A percentile compares a stretch with the other conserved stretches of the same genome.
These are phyloP conservation scores for Ctenicera cuprea DNA, from an alignment of 2,888 invertebrate species.

Conservation along the genomic window DNA sequence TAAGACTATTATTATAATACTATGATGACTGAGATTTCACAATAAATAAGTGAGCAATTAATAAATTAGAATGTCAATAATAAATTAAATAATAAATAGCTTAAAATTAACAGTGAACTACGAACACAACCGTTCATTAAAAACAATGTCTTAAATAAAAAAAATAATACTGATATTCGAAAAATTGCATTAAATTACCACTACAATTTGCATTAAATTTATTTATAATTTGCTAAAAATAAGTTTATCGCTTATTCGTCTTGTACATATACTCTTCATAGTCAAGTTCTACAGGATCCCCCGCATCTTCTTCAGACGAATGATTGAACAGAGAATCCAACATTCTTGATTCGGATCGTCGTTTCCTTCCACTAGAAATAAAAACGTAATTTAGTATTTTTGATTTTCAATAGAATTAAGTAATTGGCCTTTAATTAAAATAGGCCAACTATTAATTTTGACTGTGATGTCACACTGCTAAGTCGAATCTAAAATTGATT, in stretches of 20 bases:
- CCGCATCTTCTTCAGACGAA: constrained; percentile 57
- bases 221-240: constrained; percentile 29
- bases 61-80: constrained; percentile 36
- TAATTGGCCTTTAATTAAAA: too few species aligned
- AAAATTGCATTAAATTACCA: constrained; percentile 3
- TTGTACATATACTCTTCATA: constrained; percentile 50
- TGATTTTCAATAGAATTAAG: too few species aligned
- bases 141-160: constrained; percentile 19
- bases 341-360: constrained; percentile 63
- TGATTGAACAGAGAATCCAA: constrained; percentile 60
- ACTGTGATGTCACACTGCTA: too few species aligned
- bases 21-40: constrained; percentile 37
- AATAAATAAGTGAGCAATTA: constrained; percentile 37
- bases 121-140: constrained; percentile 50
- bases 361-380: constrained; percentile 67
- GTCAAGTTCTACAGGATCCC: constrained; percentile 48
- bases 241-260: constrained; percentile 39
- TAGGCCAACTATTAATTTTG: too few species aligned
- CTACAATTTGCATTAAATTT: constrained; percentile 12
- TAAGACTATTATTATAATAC: constrained; percentile 29
- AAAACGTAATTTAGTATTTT: constrained; percentile 6
- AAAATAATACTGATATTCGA: constrained; percentile 44
- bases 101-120: constrained; percentile 26
- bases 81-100: constrained; percentile 40
- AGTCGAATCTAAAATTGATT: too few species aligned